Percentiles rank a stretch among this genome's conserved stretches.
These are phyloP conservation scores for Dicranocentrus wangi DNA, from an alignment of 2,888 invertebrate species.

Conservation along the genomic window DNA sequence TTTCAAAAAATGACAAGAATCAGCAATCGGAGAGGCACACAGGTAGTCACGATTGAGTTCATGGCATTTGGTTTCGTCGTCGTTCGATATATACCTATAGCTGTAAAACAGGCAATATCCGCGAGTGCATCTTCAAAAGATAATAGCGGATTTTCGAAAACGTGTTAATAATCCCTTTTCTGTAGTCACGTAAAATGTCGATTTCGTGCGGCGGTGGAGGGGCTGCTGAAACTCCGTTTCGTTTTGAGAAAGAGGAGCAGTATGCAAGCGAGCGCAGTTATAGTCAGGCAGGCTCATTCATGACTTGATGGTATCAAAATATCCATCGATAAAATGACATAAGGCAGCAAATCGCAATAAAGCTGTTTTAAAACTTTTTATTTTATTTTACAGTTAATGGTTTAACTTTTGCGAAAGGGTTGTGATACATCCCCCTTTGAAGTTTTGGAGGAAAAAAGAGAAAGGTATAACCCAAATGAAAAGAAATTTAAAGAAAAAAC, in stretches of 20 bases:
- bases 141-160: slow-evolving; percentile 26
- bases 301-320: slow-evolving; percentile 1
- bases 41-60: slow-evolving; percentile 41
- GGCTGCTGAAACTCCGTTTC: not conserved
- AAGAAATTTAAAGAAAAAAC: not conserved
- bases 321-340: not conserved
- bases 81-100: not conserved
- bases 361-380: not conserved
- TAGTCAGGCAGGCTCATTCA: not conserved
- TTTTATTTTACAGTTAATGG: too few relatives aligned
- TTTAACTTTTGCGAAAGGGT: not conserved
- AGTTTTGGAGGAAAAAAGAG: slow-evolving; percentile 18
- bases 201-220: slow-evolving; percentile 18
- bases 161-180: slow-evolving; percentile 39
- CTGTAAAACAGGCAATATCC: not conserved
- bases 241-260: slow-evolving; percentile 18
- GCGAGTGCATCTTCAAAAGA: slow-evolving; percentile 42
- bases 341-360: not conserved
- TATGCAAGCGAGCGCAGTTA: slow-evolving; percentile 12
- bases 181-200: slow-evolving; percentile 31
- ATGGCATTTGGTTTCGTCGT: not conserved
- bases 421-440: slow-evolving; percentile 14
- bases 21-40: slow-evolving; percentile 6
- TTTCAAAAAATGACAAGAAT: not conserved
- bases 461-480: slow-evolving; percentile 19